Evolutionary conservation across 2,797 vertebrate species (phyloP).

Genomic region (Choloepus didactylus): DNA sequence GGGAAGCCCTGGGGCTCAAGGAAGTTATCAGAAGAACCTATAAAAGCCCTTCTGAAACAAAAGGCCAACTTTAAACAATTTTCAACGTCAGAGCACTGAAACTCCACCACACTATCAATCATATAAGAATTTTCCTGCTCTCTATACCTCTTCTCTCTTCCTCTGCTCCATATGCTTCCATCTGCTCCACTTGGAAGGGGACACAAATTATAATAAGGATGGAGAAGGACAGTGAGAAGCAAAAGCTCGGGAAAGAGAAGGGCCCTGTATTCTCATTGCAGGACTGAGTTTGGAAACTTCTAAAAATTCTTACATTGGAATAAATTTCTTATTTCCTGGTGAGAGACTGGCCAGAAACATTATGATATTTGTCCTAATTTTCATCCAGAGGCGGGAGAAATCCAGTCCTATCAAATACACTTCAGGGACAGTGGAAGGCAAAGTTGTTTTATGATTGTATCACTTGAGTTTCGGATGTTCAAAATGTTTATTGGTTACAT

Average conservation of each 20-base stretch:
- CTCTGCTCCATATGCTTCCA: background rate
- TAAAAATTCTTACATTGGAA: background rate
- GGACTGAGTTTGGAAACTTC: background rate
- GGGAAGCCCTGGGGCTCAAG: background rate
- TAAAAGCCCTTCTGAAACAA: background rate
- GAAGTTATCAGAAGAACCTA: background rate
- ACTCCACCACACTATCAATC: background rate
- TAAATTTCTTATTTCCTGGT: background rate
- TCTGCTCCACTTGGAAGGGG: background rate
- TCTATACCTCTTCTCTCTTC: background rate
- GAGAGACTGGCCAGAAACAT: background rate
- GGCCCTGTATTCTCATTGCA: background rate
- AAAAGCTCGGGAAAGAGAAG: background rate
- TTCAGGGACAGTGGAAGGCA: background rate
- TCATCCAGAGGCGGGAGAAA: background rate
- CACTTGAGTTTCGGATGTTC: background rate
- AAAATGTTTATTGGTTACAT: background rate
- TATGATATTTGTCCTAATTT: background rate
- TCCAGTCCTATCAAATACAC: background rate
- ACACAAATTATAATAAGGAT: background rate
- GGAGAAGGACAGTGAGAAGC: background rate
- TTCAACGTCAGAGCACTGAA: background rate
- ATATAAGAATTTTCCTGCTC: background rate
- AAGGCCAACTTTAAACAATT: background rate
- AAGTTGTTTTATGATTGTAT: constrained; percentile 26